Percentiles rank a stretch among this genome's conserved stretches.
phyloP scores from a whole-genome alignment of 2,113 vertebrate species.

The Tyrannus savana region DNA sequence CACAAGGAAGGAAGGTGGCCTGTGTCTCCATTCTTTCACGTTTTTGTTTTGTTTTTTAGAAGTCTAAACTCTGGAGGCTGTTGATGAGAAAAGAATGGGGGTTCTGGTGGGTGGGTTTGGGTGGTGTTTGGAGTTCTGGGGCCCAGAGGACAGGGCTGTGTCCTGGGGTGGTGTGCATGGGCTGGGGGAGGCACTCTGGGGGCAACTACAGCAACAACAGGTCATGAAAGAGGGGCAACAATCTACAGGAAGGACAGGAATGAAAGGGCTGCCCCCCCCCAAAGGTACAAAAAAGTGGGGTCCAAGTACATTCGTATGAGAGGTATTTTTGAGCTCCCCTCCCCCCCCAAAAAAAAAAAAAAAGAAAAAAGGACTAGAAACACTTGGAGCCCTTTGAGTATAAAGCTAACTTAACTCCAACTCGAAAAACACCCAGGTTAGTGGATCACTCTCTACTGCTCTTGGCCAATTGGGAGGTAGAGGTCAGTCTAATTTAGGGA shows the following conservation, averaged over 20 bases:
- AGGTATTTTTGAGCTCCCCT: constrained; percentile 19
- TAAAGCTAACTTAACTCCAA: constrained; percentile 12
- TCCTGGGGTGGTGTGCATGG: neutral
- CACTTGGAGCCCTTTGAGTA: constrained; percentile 57
- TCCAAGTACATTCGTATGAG: constrained; percentile 62
- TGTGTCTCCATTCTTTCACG: constrained; percentile 50
- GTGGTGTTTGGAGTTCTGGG: neutral
- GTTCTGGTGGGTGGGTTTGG: neutral
- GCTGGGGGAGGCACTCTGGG: neutral
- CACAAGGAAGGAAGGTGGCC: constrained; percentile 82
- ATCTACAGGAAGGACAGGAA: neutral
- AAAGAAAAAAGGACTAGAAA: constrained; percentile 18
- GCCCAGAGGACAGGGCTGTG: neutral
- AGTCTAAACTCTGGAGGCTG: constrained; percentile 60
- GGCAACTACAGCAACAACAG: constrained; percentile 1
- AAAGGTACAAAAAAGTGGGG: neutral
- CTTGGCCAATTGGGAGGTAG: constrained; percentile 1
- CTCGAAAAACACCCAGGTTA: neutral
- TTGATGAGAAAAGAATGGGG: constrained; percentile 50
- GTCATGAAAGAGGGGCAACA: neutral
- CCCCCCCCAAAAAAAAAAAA: too few relatives aligned
- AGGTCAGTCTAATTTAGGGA: neutral
- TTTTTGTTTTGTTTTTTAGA: neutral
- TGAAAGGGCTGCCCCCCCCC: neutral
- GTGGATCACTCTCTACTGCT: neutral